Evolutionary conservation across 2,113 vertebrate species (phyloP).

Genomic region (Rostratula benghalensis): DNA sequence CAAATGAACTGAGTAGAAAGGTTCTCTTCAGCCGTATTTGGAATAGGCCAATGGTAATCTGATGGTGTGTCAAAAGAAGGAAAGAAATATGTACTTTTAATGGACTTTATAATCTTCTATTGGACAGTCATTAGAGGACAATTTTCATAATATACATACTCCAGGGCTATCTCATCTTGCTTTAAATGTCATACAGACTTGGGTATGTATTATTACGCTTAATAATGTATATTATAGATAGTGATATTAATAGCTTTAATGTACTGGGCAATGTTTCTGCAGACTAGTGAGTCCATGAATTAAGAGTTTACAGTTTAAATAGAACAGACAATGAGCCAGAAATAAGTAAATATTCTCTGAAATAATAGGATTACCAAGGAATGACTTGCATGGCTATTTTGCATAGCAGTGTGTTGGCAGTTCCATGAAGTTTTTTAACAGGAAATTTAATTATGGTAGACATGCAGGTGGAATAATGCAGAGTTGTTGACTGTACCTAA

Average conservation of each 20-base stretch:
- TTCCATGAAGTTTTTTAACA: not conserved
- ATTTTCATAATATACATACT: not conserved
- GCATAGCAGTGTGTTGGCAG: not conserved
- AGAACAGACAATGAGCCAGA: not conserved
- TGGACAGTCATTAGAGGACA: not conserved
- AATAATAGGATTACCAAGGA: not conserved
- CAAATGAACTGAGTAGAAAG: not conserved
- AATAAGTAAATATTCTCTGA: not conserved
- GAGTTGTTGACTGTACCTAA: not conserved
- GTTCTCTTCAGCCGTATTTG: not conserved
- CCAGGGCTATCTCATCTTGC: not conserved
- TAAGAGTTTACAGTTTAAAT: not conserved
- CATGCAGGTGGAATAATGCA: not conserved
- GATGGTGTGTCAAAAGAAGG: not conserved
- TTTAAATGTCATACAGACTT: slow-evolving; percentile 7
- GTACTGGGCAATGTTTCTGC: not conserved
- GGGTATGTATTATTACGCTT: not conserved
- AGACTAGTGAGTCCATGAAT: not conserved
- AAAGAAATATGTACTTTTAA: not conserved
- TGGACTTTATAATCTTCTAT: not conserved
- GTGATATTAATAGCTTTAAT: slow-evolving; percentile 1
- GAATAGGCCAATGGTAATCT: not conserved
- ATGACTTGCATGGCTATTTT: not conserved
- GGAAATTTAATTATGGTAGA: not conserved
- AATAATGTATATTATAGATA: not conserved